Evolutionary conservation across 1,140 invertebrate genomes (phyloP), one percentile per base, ranked within the genome.

Genomic region (Meloidogyne floridensis): DNA sequence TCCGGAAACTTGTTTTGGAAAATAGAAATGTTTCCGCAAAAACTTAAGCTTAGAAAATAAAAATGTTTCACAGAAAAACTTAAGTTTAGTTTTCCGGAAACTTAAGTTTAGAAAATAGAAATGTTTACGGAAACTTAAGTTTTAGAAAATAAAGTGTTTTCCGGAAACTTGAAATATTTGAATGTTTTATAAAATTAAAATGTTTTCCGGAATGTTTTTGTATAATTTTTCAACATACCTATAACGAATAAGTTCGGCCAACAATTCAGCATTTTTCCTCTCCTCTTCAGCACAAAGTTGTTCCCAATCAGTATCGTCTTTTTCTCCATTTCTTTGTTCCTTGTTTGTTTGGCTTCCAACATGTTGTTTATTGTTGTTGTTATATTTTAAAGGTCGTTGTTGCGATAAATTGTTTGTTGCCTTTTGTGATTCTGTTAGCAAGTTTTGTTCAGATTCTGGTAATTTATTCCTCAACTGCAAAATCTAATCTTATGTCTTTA

Each of bases 181-280:
- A 47, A 47, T 5, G 43, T 65, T 65, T n/a, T 65, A n/a, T 2
- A n/a, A 65, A 59, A 15, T 15, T 9, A 10, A 9, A 11, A 54
- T 54, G 11, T 54, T 15, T 13, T 59, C 13, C 11, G 56, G 11
- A 59, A 65, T 6, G n/a, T 65, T 65, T 65, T 2, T n/a, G n/a
- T n/a, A n/a, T 7, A 65, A 65, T 47, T 47, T 47, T 7, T 15
- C 6, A 65, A 65, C 56, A 51, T 80, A 82, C 54, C 82, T 32
- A 56, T 84, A 85, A 20, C 73, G 56, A 51, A 80, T 75, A 51
- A 84, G 13, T 54, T 83, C 82, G 18, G 75, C 82, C n/a, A 84
- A 56, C 51, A 84, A 32, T 20, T 84, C 43, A 9, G 42, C 53
- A 11, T 69, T 59, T 65, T 72, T 85, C 15, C 3, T 13, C 32